A percentile compares a stretch with the other conserved stretches of the same genome.
Conservation (phyloP, 1,140 invertebrate genomes). For the Hylaeus anthracinus region DNA sequence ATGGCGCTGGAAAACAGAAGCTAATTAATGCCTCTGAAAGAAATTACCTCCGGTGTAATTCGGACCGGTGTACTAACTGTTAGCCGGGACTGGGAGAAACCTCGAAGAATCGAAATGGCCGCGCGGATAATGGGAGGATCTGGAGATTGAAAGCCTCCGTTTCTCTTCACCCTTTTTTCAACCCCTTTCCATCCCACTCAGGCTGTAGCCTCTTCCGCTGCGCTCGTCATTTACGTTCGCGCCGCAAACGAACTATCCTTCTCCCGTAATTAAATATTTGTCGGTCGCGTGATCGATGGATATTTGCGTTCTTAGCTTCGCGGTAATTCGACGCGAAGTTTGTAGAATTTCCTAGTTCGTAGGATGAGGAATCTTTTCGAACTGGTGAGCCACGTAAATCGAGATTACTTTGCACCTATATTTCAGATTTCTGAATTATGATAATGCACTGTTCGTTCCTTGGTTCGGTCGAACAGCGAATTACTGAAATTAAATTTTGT, state of each 20-base stretch:
- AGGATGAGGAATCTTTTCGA: no score
- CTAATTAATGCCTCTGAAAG: conserved; percentile 73
- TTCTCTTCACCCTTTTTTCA: conserved; percentile 46
- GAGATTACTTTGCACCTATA: no score
- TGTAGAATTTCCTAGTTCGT: neutral
- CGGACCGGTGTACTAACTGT: conserved; percentile 45
- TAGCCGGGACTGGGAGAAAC: conserved; percentile 12
- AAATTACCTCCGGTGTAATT: conserved; percentile 72
- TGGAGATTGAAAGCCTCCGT: conserved; percentile 59
- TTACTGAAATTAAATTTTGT: no score
- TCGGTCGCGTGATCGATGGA: conserved; percentile 1
- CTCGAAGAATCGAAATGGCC: conserved; percentile 56
- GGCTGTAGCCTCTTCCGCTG: neutral
- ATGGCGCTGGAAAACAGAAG: conserved; percentile 72
- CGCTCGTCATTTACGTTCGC: conserved; percentile 6
- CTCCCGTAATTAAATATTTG: conserved; percentile 37
- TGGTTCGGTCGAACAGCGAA: no score
- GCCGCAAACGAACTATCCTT: conserved; percentile 10
- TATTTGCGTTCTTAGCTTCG: conserved; percentile 6
- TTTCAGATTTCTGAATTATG: no score
- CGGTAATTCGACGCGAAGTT: neutral
- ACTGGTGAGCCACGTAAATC: no score
- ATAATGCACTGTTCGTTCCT: no score
- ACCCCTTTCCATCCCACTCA: neutral
- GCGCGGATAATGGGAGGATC: conserved; percentile 50